Conservation (phyloP, 2,113 vertebrate genomes). For the Brevimyrus niger region DNA sequence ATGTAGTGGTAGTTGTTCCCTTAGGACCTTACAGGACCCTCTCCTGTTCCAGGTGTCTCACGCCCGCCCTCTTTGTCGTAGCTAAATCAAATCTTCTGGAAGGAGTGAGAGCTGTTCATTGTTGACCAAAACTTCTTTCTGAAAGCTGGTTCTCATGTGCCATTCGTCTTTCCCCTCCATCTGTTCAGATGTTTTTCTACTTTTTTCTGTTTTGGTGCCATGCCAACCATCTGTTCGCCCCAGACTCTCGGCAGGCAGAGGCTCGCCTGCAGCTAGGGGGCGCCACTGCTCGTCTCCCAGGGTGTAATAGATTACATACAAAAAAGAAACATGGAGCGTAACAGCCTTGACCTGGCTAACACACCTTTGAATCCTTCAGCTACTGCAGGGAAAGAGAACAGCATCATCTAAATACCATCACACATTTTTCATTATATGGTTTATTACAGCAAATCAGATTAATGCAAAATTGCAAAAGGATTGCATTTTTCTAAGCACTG, state of each 20-base stretch:
- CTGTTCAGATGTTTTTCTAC: conserved; percentile 25
- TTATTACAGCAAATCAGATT: background rate
- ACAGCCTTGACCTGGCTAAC: background rate
- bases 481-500: background rate
- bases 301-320: conserved; percentile 37
- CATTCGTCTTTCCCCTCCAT: conserved; percentile 28
- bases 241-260: conserved; percentile 38
- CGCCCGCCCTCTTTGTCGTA: background rate
- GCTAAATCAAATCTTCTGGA: background rate
- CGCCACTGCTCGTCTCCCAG: conserved; percentile 33
- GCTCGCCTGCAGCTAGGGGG: conserved; percentile 43
- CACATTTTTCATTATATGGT: background rate
- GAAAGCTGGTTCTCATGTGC: conserved; percentile 10
- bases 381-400: background rate
- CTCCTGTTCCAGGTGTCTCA: background rate
- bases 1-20: background rate
- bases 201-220: conserved; percentile 25
- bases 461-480: background rate
- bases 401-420: background rate
- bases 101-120: background rate
- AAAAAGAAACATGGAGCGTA: conserved; percentile 12
- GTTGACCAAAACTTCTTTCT: background rate
- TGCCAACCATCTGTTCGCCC: conserved; percentile 37
- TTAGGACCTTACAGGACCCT: background rate
- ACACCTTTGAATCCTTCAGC: background rate